Evolutionary conservation across 2,888 invertebrate species (phyloP).

Genomic region (Diarsia rubi): DNA sequence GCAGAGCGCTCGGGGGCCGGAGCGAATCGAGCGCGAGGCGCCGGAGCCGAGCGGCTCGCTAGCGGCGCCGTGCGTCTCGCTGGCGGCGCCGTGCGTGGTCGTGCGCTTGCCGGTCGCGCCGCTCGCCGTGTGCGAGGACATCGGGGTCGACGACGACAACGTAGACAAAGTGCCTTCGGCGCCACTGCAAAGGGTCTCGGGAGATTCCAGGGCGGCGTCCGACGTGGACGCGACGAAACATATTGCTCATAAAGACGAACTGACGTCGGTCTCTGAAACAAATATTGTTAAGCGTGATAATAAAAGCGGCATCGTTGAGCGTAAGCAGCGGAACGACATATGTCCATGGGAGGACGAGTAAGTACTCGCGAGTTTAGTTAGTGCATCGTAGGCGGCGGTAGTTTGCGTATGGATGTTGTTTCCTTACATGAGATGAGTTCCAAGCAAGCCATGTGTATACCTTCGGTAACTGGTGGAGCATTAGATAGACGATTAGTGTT

Average conservation of each 20-base stretch:
- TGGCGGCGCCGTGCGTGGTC: conserved; percentile 15
- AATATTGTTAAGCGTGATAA: conserved; percentile 87
- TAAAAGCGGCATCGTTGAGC: conserved; percentile 82
- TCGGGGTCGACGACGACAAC: conserved; percentile 93
- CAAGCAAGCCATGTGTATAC: conserved; percentile 28
- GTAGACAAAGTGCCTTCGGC: conserved; percentile 90
- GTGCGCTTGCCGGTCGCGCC: conserved; percentile 90
- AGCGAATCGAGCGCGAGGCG: conserved; percentile 37
- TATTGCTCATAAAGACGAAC: conserved; percentile 86
- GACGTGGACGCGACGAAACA: conserved; percentile 81
- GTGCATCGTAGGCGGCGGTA: conserved; percentile 66
- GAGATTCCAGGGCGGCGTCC: conserved; percentile 78
- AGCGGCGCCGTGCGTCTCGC: conserved; percentile 11
- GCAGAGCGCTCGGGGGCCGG: conserved; percentile 34
- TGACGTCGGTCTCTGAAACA: conserved; percentile 85
- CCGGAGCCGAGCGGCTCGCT: conserved; percentile 39
- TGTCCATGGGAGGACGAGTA: conserved; percentile 99
- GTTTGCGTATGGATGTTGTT: conserved; percentile 58
- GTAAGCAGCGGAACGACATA: conserved; percentile 94
- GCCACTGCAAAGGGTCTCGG: conserved; percentile 78
- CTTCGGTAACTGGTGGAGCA: conserved; percentile 34
- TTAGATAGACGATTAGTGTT: conserved; percentile 40
- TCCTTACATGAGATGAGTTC: conserved; percentile 37
- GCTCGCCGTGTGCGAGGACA: conserved; percentile 93
- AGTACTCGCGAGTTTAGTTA: conserved; percentile 89